These are phyloP conservation scores for Brachyopa scutellaris DNA, from an alignment of 2,888 invertebrate genomes.

Conservation along the genomic window DNA sequence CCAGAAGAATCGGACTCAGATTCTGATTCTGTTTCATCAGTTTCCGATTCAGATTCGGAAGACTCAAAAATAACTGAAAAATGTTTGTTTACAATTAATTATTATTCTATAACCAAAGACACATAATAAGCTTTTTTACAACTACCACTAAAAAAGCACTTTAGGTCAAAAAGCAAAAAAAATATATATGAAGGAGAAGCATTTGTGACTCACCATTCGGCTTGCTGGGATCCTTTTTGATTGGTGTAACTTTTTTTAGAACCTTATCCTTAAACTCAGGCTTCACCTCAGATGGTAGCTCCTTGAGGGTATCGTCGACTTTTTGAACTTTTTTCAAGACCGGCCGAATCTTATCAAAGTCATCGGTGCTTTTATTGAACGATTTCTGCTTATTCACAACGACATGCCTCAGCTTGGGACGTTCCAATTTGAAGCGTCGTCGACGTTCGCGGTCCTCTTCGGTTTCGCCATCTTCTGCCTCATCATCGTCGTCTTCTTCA, in stretches of 20 bases:
- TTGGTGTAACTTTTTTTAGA: conserved; percentile 79
- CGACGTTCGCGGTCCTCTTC: conserved; percentile 79
- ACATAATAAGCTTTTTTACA: too few species aligned
- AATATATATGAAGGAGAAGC: too few species aligned
- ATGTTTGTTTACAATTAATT: neutral
- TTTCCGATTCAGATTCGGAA: conserved; percentile 6
- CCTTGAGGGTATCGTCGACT: conserved; percentile 79
- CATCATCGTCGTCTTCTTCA: conserved; percentile 78
- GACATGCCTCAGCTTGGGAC: conserved; percentile 79
- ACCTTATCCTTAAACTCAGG: conserved; percentile 81
- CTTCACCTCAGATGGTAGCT: conserved; percentile 78
- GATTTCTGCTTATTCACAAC: conserved; percentile 81
- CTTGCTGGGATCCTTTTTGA: conserved; percentile 79
- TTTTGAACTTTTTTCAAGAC: conserved; percentile 81
- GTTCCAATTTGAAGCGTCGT: conserved; percentile 80
- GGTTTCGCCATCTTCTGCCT: conserved; percentile 78
- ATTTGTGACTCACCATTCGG: conserved; percentile 79
- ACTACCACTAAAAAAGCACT: too few species aligned
- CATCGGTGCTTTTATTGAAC: conserved; percentile 79
- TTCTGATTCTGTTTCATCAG: conserved; percentile 20
- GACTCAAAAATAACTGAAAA: conserved; percentile 32
- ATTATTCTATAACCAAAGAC: neutral
- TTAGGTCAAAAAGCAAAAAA: neutral
- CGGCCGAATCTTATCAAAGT: conserved; percentile 79
- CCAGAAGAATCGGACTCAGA: conserved; percentile 30